These are phyloP conservation scores for Apotomis turbidana DNA, from an alignment of 2,888 invertebrate genomes.

Conservation along the genomic window DNA sequence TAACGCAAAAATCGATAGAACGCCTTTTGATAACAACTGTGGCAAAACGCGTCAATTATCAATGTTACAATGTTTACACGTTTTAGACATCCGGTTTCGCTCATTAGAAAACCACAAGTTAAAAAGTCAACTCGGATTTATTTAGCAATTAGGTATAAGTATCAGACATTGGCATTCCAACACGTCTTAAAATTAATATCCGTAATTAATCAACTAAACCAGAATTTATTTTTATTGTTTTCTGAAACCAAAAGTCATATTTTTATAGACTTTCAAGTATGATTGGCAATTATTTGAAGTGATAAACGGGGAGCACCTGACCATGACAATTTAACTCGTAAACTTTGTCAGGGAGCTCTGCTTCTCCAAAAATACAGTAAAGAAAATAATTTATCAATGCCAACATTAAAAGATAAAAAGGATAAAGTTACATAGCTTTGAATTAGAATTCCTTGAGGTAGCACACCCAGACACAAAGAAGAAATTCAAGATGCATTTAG, in stretches of 20 bases:
- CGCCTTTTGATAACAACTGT: constrained; percentile 22
- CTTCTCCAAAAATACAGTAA: constrained; percentile 19
- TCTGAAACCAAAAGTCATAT: neutral
- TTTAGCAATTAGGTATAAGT: constrained; percentile 20
- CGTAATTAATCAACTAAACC: constrained; percentile 2
- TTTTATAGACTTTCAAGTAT: neutral
- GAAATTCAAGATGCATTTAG: constrained; percentile 31
- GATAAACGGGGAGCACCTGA: constrained; percentile 25
- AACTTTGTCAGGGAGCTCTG: neutral
- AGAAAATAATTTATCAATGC: constrained; percentile 19
- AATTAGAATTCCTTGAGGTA: constrained; percentile 20
- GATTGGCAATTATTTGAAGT: constrained; percentile 2
- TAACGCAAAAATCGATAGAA: constrained; percentile 11
- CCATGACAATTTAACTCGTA: constrained; percentile 31
- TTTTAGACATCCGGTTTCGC: constrained; percentile 28
- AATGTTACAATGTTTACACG: constrained; percentile 10
- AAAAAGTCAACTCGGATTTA: constrained; percentile 13
- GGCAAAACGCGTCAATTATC: constrained; percentile 30
- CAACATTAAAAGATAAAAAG: constrained; percentile 16
- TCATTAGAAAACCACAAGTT: constrained; percentile 31
- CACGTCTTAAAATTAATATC: neutral
- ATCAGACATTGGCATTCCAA: constrained; percentile 4
- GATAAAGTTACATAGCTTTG: constrained; percentile 26
- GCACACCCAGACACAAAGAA: constrained; percentile 29
- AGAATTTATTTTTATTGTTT: neutral